phyloP scores from a whole-genome alignment of 2,113 vertebrate genomes.

The Diglossa brunneiventris region DNA sequence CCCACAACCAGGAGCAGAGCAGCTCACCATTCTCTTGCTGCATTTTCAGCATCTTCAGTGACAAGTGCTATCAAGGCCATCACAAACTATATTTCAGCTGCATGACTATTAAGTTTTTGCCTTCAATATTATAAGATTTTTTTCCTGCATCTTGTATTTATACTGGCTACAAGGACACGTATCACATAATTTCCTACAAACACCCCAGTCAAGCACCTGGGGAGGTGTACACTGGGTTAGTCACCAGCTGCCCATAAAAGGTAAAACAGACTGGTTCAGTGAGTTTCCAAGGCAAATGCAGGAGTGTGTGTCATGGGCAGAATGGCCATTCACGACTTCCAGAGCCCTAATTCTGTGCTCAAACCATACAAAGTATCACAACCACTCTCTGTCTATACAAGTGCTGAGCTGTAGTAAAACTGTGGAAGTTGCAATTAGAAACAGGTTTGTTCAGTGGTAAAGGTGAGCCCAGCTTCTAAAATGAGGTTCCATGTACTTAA shows the following conservation, averaged over 20 bases:
- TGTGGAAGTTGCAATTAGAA: background rate
- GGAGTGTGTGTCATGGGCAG: background rate
- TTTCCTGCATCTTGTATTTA: background rate
- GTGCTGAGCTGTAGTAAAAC: rapidly evolving
- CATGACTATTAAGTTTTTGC: background rate
- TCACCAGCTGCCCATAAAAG: background rate
- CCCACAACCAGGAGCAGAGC: background rate
- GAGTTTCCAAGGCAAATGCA: background rate
- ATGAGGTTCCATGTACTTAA: background rate
- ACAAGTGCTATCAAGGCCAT: background rate
- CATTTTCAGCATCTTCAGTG: background rate
- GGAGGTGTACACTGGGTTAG: background rate
- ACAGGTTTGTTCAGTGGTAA: background rate
- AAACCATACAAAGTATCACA: rapidly evolving
- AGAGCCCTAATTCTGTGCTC: background rate
- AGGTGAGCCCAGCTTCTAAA: background rate
- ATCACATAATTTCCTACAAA: background rate
- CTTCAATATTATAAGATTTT: background rate
- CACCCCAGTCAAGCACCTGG: background rate
- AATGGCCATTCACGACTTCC: rapidly evolving
- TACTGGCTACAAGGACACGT: background rate
- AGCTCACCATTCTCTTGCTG: rapidly evolving
- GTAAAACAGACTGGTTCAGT: background rate
- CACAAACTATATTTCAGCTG: background rate
- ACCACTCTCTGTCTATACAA: background rate